Evolutionary conservation across 2,888 invertebrate species (phyloP), one percentile per base, ranked within the genome.

Genomic region (Zele albiditarsus): DNA sequence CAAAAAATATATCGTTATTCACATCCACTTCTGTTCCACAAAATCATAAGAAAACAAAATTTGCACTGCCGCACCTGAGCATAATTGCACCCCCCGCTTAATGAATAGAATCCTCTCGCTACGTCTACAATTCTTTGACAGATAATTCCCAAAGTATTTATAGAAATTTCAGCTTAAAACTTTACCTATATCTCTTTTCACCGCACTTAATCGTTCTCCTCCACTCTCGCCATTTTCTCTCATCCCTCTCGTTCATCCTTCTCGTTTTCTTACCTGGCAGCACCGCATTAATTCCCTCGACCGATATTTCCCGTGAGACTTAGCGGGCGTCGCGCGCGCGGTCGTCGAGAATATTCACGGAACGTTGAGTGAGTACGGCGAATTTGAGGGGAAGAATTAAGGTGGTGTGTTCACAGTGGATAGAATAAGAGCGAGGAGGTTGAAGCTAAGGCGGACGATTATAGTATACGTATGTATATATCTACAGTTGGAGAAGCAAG

Each of bases 301-400:
- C 75, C 75, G 67, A 71, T 75, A 75, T 75, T 75, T 75, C 71
- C 75, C 75, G 71, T 75, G 75, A 75, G 75, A 75, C 75, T 71
- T 38, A 38, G 57, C 28, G 53, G 28, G 65, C 58, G 63, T 74
- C 74, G 60, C 28, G 69, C 73, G 14, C 27, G 70, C 70, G 75
- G 75, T 75, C 66, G 71, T 53, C 75, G 75, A 63, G 63, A 66
- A 75, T 75, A 75, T 75, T 75, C 75, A 75, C 67, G 71, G 67
- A 74, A 74, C 74, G 62, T 53, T 65, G 74, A 67, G 46, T 62
- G 62, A 73, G 72, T 65, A 65, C 53, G 72, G 23, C 25, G 72
- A 67, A 53, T 60, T 60, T 68, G 57, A 28, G 57, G 33, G 42
- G 28, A 53, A 28, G 68, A 46, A 69, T 53, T 28, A n/a, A 46